Conservation (phyloP, 2,888 invertebrate genomes). For the Thymelicus lineola region DNA sequence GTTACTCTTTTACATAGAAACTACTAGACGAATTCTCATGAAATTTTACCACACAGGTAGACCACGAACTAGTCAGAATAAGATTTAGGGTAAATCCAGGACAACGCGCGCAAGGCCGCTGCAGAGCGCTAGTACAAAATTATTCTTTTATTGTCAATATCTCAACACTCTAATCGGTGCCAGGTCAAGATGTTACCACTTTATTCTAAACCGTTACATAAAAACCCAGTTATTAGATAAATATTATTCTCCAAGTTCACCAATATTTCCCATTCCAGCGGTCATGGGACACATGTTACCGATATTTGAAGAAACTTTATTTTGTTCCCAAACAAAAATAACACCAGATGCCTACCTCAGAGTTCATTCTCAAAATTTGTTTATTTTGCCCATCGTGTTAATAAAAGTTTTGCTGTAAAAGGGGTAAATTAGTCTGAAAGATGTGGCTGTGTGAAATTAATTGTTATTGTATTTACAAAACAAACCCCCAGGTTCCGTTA, state of each 20-base stretch:
- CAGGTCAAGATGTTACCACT: too few species aligned
- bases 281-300: constrained; percentile 4
- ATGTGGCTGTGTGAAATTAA: constrained; percentile 56
- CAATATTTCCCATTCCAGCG: background rate
- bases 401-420: constrained; percentile 22
- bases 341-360: constrained; percentile 21
- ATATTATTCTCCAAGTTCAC: constrained; percentile 6
- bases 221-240: background rate
- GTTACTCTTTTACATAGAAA: too few species aligned
- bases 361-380: constrained; percentile 13
- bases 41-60: too few species aligned
- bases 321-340: constrained; percentile 26
- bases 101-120: too few species aligned
- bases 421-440: constrained; percentile 27
- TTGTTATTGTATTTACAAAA: constrained; percentile 54
- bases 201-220: background rate
- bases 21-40: too few species aligned
- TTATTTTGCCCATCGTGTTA: constrained; percentile 17
- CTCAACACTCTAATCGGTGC: too few species aligned
- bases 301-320: constrained; percentile 20
- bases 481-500: constrained; percentile 47
- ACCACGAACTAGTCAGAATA: too few species aligned
- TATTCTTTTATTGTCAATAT: too few species aligned
- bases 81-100: too few species aligned
- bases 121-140: too few species aligned